phyloP scores from a whole-genome alignment of 1,140 invertebrate genomes.

The Scaptomyza pallida region DNA sequence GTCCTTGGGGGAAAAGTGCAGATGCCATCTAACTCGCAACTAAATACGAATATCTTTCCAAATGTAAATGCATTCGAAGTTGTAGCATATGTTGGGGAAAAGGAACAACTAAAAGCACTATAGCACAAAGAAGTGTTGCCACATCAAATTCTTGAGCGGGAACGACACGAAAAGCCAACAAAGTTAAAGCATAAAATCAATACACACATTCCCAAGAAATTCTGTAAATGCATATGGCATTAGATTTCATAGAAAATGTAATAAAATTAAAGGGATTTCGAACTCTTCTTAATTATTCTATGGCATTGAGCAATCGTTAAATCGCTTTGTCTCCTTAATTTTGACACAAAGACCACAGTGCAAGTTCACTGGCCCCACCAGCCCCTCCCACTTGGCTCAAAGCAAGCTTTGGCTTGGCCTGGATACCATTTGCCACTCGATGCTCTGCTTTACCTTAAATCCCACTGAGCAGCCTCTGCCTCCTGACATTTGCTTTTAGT shows the following conservation, averaged over 20 bases:
- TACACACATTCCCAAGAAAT: not conserved
- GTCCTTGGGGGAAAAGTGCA: not conserved
- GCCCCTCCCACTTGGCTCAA: constrained; percentile 10
- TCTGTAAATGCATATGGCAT: not conserved
- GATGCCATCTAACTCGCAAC: too few relatives aligned
- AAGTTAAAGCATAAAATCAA: not conserved
- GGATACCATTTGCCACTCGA: constrained; percentile 64
- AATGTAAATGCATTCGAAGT: too few relatives aligned
- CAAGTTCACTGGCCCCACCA: constrained; percentile 7
- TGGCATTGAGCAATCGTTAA: not conserved
- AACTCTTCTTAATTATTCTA: not conserved
- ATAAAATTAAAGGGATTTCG: not conserved
- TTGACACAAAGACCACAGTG: constrained; percentile 35
- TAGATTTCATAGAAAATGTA: not conserved
- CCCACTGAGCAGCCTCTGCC: constrained; percentile 8
- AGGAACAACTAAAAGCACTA: too few relatives aligned
- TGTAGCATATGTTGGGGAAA: too few relatives aligned
- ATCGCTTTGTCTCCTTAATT: constrained; percentile 19
- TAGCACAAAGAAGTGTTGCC: too few relatives aligned
- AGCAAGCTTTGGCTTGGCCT: constrained; percentile 33
- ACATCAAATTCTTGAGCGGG: too few relatives aligned
- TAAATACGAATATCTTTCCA: too few relatives aligned
- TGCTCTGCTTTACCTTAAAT: constrained; percentile 18
- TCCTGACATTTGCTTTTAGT: constrained; percentile 48
- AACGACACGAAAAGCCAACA: not conserved